Evolutionary conservation across 2,888 invertebrate species (phyloP).

Genomic region (Smittia aterrima): DNA sequence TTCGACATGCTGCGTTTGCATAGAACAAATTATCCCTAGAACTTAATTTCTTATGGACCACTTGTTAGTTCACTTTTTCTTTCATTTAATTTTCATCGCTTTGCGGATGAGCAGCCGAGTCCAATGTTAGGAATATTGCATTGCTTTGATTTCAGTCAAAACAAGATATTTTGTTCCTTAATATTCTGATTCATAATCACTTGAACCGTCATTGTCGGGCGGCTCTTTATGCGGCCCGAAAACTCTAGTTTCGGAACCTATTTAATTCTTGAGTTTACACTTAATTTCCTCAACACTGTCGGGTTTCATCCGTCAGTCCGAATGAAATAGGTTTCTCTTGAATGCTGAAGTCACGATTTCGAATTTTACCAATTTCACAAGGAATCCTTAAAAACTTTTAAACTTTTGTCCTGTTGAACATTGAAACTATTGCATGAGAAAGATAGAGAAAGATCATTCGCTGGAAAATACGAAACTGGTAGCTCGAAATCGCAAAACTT

Average conservation of each 20-base stretch:
- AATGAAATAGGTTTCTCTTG: conserved; percentile 38
- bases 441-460: conserved; percentile 8
- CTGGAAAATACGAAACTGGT: conserved; percentile 44
- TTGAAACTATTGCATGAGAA: background rate
- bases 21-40: conserved; percentile 44
- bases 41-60: conserved; percentile 30
- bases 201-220: conserved; percentile 37
- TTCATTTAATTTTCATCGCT: background rate
- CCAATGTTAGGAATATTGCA: conserved; percentile 21
- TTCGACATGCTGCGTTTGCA: conserved; percentile 19
- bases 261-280: conserved; percentile 15
- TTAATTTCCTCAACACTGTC: background rate
- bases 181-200: conserved; percentile 31
- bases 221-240: conserved; percentile 11
- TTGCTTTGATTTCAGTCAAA: background rate
- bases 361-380: conserved; percentile 54
- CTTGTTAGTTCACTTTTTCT: conserved; percentile 7
- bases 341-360: conserved; percentile 49
- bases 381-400: background rate
- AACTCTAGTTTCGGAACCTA: conserved; percentile 38
- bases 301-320: background rate
- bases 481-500: conserved; percentile 45
- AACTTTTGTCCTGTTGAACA: conserved; percentile 10
- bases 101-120: background rate
- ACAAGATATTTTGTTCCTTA: conserved; percentile 41